Evolutionary conservation across 2,113 vertebrate genomes (phyloP).

Genomic region (Turnix velox): DNA sequence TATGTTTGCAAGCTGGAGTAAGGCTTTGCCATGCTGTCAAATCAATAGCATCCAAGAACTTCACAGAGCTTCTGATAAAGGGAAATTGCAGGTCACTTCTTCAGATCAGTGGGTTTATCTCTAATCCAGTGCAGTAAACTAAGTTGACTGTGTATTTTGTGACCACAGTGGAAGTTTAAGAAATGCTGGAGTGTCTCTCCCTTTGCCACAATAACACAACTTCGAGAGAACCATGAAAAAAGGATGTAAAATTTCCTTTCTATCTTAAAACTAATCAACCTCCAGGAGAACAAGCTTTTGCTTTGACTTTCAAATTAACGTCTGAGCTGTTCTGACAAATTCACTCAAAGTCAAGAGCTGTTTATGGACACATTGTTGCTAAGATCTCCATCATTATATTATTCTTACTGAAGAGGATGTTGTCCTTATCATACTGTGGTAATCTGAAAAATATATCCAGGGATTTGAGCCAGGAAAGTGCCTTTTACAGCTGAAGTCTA

Average conservation of each 20-base stretch:
- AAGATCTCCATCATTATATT: neutral
- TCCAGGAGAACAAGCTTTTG: neutral
- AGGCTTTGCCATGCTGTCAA: neutral
- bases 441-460: neutral
- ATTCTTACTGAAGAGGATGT: neutral
- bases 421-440: neutral
- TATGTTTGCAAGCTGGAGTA: neutral
- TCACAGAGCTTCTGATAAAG: constrained; percentile 5
- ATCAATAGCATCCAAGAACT: neutral
- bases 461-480: neutral
- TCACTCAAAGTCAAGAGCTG: neutral
- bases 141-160: constrained; percentile 29
- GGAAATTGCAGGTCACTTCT: constrained; percentile 48
- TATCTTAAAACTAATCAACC: neutral
- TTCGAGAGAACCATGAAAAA: neutral
- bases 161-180: neutral
- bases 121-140: constrained; percentile 8
- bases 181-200: neutral
- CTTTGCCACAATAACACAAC: neutral
- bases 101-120: constrained; percentile 44
- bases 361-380: neutral
- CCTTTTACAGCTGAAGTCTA: neutral
- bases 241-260: neutral
- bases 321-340: neutral
- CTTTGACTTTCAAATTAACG: neutral